A percentile compares a stretch with the other conserved stretches of the same genome.
Evolutionary conservation across 1,140 invertebrate genomes (phyloP).

Genomic region (Dysdera silvatica): DNA sequence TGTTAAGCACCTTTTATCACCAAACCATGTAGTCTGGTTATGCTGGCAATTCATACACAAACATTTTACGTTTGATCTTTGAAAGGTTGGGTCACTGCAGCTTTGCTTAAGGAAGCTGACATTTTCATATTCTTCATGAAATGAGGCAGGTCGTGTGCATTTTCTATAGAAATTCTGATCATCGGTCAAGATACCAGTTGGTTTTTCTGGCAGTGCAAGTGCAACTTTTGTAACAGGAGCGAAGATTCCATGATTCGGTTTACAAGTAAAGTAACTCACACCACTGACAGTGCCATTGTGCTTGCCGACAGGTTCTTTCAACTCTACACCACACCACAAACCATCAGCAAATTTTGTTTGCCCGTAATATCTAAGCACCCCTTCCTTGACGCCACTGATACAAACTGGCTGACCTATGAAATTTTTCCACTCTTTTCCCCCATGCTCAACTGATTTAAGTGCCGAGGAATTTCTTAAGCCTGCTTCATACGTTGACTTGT

Average conservation of each 20-base stretch:
- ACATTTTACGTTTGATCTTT: background rate
- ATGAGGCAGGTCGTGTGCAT: too few relatives aligned
- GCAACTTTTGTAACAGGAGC: conserved; percentile 47
- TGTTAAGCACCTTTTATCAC: background rate
- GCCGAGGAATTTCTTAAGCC: too few relatives aligned
- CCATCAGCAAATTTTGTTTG: conserved; percentile 52
- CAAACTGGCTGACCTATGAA: conserved; percentile 50
- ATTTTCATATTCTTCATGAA: too few relatives aligned
- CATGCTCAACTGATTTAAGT: too few relatives aligned
- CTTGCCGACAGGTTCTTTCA: conserved; percentile 52
- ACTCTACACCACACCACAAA: conserved; percentile 57
- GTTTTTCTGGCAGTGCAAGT: too few relatives aligned
- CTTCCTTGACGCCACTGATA: conserved; percentile 48
- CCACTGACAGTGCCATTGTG: conserved; percentile 57
- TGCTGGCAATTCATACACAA: too few relatives aligned
- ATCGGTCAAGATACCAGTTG: too few relatives aligned
- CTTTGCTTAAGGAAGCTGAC: conserved; percentile 20
- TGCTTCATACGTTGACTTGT: too few relatives aligned
- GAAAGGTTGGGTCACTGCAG: conserved; percentile 12
- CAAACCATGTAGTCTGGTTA: too few relatives aligned
- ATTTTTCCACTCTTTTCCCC: conserved; percentile 16
- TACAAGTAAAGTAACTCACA: conserved; percentile 50
- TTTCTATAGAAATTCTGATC: too few relatives aligned
- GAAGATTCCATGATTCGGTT: conserved; percentile 47
- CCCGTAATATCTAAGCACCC: conserved; percentile 53